These are phyloP conservation scores for Nemapogon koenigi DNA, from an alignment of 2,888 invertebrate genomes.

Conservation along the genomic window DNA sequence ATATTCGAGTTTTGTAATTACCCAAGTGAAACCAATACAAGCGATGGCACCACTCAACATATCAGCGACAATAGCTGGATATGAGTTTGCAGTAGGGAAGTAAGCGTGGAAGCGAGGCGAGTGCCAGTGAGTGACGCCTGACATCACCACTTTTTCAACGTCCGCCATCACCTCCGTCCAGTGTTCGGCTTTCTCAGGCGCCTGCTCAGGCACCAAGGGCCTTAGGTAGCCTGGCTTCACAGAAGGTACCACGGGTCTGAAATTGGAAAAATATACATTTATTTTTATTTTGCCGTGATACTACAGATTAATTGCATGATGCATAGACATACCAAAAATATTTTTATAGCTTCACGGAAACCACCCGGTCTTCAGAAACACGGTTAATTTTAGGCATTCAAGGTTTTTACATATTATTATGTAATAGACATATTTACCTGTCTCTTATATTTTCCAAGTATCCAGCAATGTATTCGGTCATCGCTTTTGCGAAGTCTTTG, in stretches of 20 bases:
- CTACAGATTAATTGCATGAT: too few relatives aligned
- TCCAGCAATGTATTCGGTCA: constrained; percentile 92
- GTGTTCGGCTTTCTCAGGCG: constrained; percentile 83
- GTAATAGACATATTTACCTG: constrained; percentile 61
- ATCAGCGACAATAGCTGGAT: constrained; percentile 92
- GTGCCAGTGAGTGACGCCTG: constrained; percentile 98
- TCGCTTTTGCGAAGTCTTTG: constrained; percentile 88
- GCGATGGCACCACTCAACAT: constrained; percentile 95
- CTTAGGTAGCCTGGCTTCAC: constrained; percentile 94
- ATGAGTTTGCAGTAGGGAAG: constrained; percentile 92
- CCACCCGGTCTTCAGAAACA: too few relatives aligned
- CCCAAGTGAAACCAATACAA: constrained; percentile 97
- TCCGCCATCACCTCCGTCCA: constrained; percentile 94
- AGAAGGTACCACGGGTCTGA: constrained; percentile 85
- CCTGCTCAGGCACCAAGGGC: constrained; percentile 82
- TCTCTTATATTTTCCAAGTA: constrained; percentile 95
- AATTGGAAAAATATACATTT: too few relatives aligned
- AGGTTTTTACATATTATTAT: not conserved
- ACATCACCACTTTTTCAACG: constrained; percentile 95
- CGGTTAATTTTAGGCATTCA: too few relatives aligned
- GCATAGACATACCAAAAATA: too few relatives aligned
- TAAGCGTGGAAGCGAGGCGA: constrained; percentile 96
- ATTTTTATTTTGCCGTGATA: too few relatives aligned
- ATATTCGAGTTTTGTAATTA: constrained; percentile 45
- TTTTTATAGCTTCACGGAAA: too few relatives aligned